Base-by-base conservation (phyloP, 1,140 invertebrate genomes). In the Ridgeia piscesae region DNA sequence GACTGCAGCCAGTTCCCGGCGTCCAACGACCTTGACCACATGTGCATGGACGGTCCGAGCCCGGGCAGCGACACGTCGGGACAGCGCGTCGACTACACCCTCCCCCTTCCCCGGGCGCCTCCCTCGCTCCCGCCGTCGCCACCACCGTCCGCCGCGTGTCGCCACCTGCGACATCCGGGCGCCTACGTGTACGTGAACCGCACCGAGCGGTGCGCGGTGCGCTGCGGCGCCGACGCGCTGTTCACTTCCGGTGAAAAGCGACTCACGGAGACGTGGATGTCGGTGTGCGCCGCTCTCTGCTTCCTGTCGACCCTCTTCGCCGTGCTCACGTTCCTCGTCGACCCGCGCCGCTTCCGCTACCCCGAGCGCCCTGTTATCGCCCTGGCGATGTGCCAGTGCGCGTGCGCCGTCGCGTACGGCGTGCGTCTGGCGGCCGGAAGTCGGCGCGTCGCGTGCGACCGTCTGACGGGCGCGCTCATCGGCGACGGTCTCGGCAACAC, bases 311-410 rank as follows among this genome's bases (percentile, higher is more conserved):
- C 95, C 1, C 91, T 96, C 0, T 95, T 96, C 92, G 96, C 96
- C 11, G 94, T 96, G 6, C 92, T 96, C 17, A 95, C 96, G 4
- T 96, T 96, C 93, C 92, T 96, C 35, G 95, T 97, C 21, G 96
- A 97, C 93, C 97, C 98, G 0, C 97, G 97, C 33, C 98, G 94
- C 98, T 98, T 99, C 96, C 97, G 98, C 48, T 99, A 99, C 96
- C 99, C 99, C 0, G 99, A 99, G 96, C 96, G 99, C 93, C 99
- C 99, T 0, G 99, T 99, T 93, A 99, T 99, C 93, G 99, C 99
- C 96, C 96, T 99, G 92, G 98, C 98, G 34, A 97, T 99, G n/a
- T 99, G 99, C 95, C 99, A 99, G 96, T 96, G 99, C 90, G 98
- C 99, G 97, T 98, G 99, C 48, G 98, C 98, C 91, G 96, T 98